Conservation (phyloP, 2,797 vertebrate species). For the Argyrosomus regius region DNA sequence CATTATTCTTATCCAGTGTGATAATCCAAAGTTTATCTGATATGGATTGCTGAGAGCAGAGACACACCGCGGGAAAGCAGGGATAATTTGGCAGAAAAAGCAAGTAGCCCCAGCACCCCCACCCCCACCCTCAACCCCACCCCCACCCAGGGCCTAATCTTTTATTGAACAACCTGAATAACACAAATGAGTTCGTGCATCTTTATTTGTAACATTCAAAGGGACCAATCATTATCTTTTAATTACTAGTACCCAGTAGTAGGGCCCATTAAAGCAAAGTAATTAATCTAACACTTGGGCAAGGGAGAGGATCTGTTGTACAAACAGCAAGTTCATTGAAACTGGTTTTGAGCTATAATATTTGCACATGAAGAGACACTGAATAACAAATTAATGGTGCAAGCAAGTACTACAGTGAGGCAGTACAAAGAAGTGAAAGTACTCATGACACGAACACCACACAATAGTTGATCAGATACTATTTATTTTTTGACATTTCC, state of each 20-base stretch:
- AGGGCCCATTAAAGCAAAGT: constrained; percentile 82
- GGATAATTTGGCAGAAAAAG: constrained; percentile 62
- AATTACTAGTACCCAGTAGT: constrained; percentile 85
- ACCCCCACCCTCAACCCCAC: constrained; percentile 19
- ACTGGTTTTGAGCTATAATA: constrained; percentile 76
- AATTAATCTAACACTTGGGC: constrained; percentile 86
- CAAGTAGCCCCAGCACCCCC: constrained; percentile 46
- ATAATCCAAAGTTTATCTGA: constrained; percentile 73
- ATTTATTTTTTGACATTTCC: constrained; percentile 43
- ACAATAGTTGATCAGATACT: constrained; percentile 51
- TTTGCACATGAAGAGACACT: constrained; percentile 74
- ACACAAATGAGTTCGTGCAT: constrained; percentile 82
- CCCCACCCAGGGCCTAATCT: constrained; percentile 70
- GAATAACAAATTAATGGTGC: constrained; percentile 61
- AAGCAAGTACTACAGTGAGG: constrained; percentile 53
- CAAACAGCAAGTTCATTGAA: constrained; percentile 80
- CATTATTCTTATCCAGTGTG: constrained; percentile 65
- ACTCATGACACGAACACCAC: constrained; percentile 30
- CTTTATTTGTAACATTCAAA: constrained; percentile 87
- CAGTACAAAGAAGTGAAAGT: constrained; percentile 44
- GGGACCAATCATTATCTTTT: constrained; percentile 88
- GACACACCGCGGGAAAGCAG: constrained; percentile 49
- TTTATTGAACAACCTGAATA: constrained; percentile 83
- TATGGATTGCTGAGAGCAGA: constrained; percentile 60
- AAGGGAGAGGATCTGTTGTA: constrained; percentile 65